phyloP scores from a whole-genome alignment of 2,888 invertebrate species.

The Oscheius sp. region DNA sequence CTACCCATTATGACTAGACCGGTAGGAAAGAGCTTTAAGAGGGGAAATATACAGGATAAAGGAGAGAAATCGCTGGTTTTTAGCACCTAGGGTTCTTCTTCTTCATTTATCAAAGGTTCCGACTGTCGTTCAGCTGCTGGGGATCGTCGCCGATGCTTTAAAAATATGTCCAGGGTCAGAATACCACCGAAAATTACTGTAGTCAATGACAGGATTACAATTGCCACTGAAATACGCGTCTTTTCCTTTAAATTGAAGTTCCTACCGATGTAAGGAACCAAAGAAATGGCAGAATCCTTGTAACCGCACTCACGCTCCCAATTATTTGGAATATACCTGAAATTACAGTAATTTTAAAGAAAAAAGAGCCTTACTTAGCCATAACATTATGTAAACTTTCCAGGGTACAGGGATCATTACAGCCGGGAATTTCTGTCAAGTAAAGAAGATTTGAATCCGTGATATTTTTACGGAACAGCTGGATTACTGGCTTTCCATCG shows the following conservation, averaged over 20 bases:
- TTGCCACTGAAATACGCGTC: slow-evolving; percentile 21
- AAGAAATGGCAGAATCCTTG: neutral
- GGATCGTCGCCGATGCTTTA: slow-evolving; percentile 11
- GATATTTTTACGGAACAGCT: slow-evolving; percentile 68
- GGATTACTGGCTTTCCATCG: slow-evolving; percentile 44
- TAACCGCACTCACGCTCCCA: slow-evolving; percentile 35
- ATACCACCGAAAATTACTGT: slow-evolving; percentile 28
- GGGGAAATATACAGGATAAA: neutral
- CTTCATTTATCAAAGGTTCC: slow-evolving; percentile 30
- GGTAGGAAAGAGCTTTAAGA: neutral
- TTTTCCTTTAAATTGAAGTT: neutral
- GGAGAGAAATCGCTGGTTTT: neutral
- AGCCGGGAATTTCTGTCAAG: slow-evolving; percentile 60
- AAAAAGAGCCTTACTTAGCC: slow-evolving; percentile 16
- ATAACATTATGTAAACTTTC: slow-evolving; percentile 45
- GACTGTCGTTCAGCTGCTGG: neutral
- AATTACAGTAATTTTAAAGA: neutral
- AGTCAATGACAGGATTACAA: slow-evolving; percentile 28
- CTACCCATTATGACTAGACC: slow-evolving; percentile 7
- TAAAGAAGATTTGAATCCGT: slow-evolving; percentile 60
- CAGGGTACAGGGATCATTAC: slow-evolving; percentile 62
- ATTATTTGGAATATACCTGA: slow-evolving; percentile 31
- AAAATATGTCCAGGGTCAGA: slow-evolving; percentile 21
- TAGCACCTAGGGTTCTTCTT: neutral
- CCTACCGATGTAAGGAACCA: slow-evolving; percentile 25